phyloP scores from a whole-genome alignment of 2,797 vertebrate genomes.

The Karalla daura region DNA sequence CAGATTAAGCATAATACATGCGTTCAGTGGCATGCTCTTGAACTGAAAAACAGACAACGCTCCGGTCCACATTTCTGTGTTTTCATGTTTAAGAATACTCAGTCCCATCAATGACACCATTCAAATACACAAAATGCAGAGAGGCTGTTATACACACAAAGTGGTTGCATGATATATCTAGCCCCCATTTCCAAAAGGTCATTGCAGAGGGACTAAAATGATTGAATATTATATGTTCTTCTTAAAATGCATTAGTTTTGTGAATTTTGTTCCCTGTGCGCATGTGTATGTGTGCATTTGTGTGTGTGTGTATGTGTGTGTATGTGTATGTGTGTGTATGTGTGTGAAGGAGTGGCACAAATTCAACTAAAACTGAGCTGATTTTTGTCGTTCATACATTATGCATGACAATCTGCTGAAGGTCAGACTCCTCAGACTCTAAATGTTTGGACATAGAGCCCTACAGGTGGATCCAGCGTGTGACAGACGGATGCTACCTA shows the following conservation, averaged over 20 bases:
- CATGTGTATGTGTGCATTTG: neutral
- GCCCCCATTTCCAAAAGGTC: conserved; percentile 33
- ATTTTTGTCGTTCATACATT: conserved; percentile 49
- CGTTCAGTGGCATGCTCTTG: too few relatives aligned
- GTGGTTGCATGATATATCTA: neutral
- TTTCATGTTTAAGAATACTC: neutral
- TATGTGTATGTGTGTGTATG: neutral
- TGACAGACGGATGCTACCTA: conserved; percentile 27
- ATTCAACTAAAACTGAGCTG: conserved; percentile 21
- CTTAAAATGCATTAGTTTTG: conserved; percentile 38
- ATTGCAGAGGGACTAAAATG: conserved; percentile 24
- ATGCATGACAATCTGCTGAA: conserved; percentile 60
- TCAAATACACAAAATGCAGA: conserved; percentile 7
- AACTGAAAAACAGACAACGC: too few relatives aligned
- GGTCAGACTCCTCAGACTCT: conserved; percentile 42
- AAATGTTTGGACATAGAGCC: conserved; percentile 45
- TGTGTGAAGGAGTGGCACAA: neutral
- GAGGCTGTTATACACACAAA: neutral
- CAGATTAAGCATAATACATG: neutral
- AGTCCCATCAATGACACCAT: neutral
- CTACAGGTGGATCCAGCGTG: conserved; percentile 32
- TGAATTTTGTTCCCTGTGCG: conserved; percentile 17
- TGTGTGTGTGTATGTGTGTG: neutral
- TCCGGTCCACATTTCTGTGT: neutral
- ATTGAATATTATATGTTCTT: conserved; percentile 24